Conservation (phyloP, 2,113 vertebrate genomes). For the Epinephelus lanceolatus region DNA sequence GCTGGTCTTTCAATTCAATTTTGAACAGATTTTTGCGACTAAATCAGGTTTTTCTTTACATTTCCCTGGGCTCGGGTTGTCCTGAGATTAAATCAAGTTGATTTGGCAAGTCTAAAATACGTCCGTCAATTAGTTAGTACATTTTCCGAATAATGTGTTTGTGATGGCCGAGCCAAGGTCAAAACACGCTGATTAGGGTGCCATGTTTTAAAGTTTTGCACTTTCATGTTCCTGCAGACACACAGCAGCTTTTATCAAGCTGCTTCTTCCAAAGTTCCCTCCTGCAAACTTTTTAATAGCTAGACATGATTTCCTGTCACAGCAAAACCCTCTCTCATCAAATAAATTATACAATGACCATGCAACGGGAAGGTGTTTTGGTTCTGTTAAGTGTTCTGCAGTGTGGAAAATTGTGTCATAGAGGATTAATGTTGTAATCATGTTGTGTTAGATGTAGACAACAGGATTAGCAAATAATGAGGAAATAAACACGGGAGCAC, state of each 20-base stretch:
- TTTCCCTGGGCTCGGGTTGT: background rate
- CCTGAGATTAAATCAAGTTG: conserved; percentile 1
- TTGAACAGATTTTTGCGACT: conserved; percentile 2
- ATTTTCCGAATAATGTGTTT: conserved; percentile 7
- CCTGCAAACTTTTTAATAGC: conserved; percentile 55
- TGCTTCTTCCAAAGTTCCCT: conserved; percentile 18
- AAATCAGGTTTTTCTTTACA: background rate
- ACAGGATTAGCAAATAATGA: conserved; percentile 53
- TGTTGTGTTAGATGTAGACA: conserved; percentile 2
- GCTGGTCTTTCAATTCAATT: conserved; percentile 29
- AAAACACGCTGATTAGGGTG: conserved; percentile 19
- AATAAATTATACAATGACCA: conserved; percentile 37
- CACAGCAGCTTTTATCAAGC: background rate
- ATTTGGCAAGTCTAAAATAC: conserved; percentile 7
- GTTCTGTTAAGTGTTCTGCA: conserved; percentile 15
- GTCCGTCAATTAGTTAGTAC: conserved; percentile 5
- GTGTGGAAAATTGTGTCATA: conserved; percentile 4
- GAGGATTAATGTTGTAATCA: conserved; percentile 29
- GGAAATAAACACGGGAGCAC: conserved; percentile 18
- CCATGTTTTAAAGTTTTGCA: background rate
- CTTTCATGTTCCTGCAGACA: background rate
- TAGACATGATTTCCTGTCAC: conserved; percentile 9
- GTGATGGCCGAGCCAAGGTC: background rate
- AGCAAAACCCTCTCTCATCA: conserved; percentile 23
- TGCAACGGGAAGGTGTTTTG: conserved; percentile 17